These are phyloP conservation scores for Pagetopsis macropterus DNA, from an alignment of 2,797 vertebrate genomes.

Conservation along the genomic window DNA sequence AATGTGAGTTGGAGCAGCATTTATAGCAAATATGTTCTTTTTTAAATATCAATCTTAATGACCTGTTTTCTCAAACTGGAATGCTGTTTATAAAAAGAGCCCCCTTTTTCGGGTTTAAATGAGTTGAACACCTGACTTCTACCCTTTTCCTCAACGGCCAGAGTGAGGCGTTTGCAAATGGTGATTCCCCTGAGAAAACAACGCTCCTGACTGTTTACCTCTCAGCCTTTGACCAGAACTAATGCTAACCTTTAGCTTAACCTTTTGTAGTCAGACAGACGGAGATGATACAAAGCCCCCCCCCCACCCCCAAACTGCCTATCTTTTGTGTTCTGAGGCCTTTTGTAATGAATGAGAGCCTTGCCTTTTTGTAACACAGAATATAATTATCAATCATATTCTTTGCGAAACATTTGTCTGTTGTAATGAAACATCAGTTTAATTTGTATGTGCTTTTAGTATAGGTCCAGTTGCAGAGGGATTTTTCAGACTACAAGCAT, in stretches of 20 bases:
- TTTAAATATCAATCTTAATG: background rate
- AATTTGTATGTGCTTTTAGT: background rate
- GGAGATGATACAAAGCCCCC: constrained; percentile 32
- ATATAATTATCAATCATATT: constrained; percentile 8
- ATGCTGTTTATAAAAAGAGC: constrained; percentile 8
- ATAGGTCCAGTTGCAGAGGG: background rate
- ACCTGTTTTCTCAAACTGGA: constrained; percentile 11
- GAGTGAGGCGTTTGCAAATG: constrained; percentile 38
- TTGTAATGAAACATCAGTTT: background rate
- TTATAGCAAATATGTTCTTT: background rate
- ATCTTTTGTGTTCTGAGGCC: constrained; percentile 34
- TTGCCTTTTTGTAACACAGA: background rate
- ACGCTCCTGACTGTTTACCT: constrained; percentile 57
- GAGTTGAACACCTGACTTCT: constrained; percentile 13
- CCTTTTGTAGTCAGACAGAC: constrained; percentile 64
- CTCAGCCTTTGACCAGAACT: constrained; percentile 66
- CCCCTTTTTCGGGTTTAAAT: constrained; percentile 15
- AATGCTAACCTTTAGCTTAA: constrained; percentile 60
- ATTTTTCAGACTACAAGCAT: background rate
- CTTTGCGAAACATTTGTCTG: constrained; percentile 8
- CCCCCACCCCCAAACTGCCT: constrained; percentile 9
- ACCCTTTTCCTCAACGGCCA: constrained; percentile 1
- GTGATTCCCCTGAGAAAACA: constrained; percentile 61
- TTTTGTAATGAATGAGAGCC: constrained; percentile 31
- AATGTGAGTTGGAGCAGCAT: background rate